Evolutionary conservation across 2,888 invertebrate genomes (phyloP).

Genomic region (Sphecodes monilicornis): DNA sequence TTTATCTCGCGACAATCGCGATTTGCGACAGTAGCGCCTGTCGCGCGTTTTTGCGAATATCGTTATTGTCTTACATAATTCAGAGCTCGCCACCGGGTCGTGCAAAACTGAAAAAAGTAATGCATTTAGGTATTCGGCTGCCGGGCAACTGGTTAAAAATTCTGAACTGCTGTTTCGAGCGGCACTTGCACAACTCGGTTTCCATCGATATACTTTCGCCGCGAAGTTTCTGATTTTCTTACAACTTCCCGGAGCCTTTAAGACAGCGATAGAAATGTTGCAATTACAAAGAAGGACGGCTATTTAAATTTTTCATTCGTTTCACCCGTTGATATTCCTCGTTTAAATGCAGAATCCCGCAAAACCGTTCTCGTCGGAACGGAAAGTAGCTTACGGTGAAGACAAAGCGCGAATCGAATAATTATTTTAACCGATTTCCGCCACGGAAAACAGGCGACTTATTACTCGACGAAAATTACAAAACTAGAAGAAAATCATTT

Average conservation of each 20-base stretch:
- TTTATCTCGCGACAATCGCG: neutral
- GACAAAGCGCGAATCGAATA: conserved; percentile 29
- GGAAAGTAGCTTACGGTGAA: neutral
- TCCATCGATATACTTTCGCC: neutral
- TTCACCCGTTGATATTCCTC: too few relatives aligned
- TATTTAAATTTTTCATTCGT: neutral
- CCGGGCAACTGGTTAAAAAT: conserved; percentile 4
- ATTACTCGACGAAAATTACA: conserved; percentile 28
- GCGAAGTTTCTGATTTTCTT: neutral
- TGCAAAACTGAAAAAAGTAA: neutral
- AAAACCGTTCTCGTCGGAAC: neutral
- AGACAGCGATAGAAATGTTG: neutral
- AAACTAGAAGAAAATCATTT: conserved; percentile 28
- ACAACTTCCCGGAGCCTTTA: neutral
- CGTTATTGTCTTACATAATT: neutral
- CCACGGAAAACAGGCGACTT: neutral
- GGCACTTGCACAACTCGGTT: neutral
- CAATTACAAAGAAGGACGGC: neutral
- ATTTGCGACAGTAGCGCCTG: neutral
- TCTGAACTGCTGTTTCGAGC: neutral
- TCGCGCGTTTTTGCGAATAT: neutral
- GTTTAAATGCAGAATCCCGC: neutral
- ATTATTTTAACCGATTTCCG: conserved; percentile 25
- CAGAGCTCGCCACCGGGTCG: neutral
- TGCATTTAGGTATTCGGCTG: neutral